phyloP scores from a whole-genome alignment of 2,797 vertebrate species.

The Tragelaphus oryx region DNA sequence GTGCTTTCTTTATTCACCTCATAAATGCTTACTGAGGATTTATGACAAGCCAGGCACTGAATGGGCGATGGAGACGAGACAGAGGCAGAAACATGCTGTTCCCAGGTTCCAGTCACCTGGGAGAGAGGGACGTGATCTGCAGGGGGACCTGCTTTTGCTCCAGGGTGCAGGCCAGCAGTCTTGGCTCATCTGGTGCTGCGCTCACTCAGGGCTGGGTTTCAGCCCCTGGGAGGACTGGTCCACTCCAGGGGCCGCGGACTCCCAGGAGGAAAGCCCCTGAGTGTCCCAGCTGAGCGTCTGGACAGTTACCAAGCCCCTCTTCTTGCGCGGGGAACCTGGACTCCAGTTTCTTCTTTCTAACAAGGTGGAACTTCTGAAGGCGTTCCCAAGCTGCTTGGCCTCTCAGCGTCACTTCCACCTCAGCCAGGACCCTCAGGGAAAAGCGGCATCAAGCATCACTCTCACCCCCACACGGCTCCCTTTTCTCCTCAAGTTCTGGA shows the following conservation, averaged over 20 bases:
- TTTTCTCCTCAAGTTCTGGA: not conserved
- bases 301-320: not conserved
- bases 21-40: not conserved
- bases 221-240: not conserved
- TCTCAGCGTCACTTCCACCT: not conserved
- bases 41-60: not conserved
- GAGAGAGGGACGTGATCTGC: not conserved
- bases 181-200: not conserved
- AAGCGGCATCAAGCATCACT: accelerated
- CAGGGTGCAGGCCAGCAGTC: not conserved
- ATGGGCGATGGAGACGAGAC: not conserved
- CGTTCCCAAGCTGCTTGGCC: not conserved
- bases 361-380: not conserved
- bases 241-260: not conserved
- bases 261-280: not conserved
- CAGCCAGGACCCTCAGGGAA: not conserved
- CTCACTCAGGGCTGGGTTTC: not conserved
- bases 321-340: not conserved
- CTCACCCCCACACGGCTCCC: accelerated
- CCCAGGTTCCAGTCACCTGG: accelerated
- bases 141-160: not conserved
- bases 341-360: not conserved
- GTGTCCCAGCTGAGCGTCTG: too few species aligned
- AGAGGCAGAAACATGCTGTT: not conserved
- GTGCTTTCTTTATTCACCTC: not conserved